Base-by-base conservation (phyloP, 2,888 invertebrate species). In the Leptogaster cylindrica region DNA sequence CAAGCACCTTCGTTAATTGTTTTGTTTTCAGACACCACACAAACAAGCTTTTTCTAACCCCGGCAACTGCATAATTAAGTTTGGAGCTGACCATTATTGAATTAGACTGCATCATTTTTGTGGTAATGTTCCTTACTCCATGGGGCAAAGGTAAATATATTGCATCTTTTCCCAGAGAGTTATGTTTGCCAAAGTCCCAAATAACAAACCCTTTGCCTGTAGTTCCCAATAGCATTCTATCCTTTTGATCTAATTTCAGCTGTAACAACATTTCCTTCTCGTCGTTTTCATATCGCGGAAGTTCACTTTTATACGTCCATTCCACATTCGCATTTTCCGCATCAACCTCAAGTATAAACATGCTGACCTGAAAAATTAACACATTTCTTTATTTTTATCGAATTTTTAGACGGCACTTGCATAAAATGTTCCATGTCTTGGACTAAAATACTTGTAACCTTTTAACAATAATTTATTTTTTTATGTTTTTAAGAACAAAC, bases 41-140 rank as follows among this genome's bases (percentile, higher is more conserved):
- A 79, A 97, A 98, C 0, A 98, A 84, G 78, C 90, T 95, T 80
- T 97, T 97, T 73, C 95, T 88, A 1, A 98, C 96, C 2, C 97
- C 97, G 33, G 97, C 97, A 0, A 98, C 93, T 0, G 96, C 94
- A 76, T 94, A 97, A 75, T 93, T 90, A 74, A 91, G 89, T 68
- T 91, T 90, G 28, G 92, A 93, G 73, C 96, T 95, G 71, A 98
- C 86, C 85, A 95, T 93, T 55, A 96, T 90, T 0, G 95, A 93
- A 78, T 95, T 96, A 0, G 94, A 93, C 72, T 90, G 88, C 74
- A 95, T 88, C 84, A 96, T 92, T 79, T 90, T 92, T 0, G 93
- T 95, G 2, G 94, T 93, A 58, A 97, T 97, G 77, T 97, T 97
- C 46, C 96, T 84, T 3, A 95, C 92, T 0, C 95, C 95, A 76